These are phyloP conservation scores for Agraylea sexmaculata DNA, from an alignment of 1,140 invertebrate genomes.

Conservation along the genomic window DNA sequence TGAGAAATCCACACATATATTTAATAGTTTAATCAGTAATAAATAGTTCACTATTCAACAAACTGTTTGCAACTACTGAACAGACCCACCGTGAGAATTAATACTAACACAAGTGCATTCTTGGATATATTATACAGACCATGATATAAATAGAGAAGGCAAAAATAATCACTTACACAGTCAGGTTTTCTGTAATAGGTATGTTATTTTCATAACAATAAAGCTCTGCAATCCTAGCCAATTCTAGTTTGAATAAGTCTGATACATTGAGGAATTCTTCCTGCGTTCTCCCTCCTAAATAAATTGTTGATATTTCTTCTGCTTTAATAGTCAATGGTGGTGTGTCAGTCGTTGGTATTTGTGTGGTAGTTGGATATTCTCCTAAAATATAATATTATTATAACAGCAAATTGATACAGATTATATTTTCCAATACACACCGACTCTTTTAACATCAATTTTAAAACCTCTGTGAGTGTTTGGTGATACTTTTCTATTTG, in stretches of 20 bases:
- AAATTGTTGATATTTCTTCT: slow-evolving; percentile 8
- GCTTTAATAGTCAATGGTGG: slow-evolving; percentile 9
- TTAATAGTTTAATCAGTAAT: too few relatives aligned
- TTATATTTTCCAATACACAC: slow-evolving; percentile 9
- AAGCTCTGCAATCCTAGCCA: slow-evolving; percentile 10
- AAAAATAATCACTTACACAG: slow-evolving; percentile 19
- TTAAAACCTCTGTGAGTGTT: slow-evolving; percentile 15
- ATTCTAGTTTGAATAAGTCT: slow-evolving; percentile 6
- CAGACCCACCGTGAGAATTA: too few relatives aligned
- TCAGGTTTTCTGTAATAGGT: slow-evolving; percentile 12
- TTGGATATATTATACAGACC: too few relatives aligned
- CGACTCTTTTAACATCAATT: slow-evolving; percentile 14
- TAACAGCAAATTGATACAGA: not conserved
- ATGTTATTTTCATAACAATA: slow-evolving; percentile 17
- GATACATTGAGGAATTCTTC: slow-evolving; percentile 7
- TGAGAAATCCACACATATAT: too few relatives aligned
- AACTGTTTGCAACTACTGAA: too few relatives aligned
- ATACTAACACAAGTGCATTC: too few relatives aligned
- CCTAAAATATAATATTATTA: slow-evolving; percentile 5
- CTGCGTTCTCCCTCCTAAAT: slow-evolving; percentile 11
- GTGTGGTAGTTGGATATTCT: slow-evolving; percentile 10
- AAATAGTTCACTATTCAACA: too few relatives aligned
- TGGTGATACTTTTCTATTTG: not conserved
- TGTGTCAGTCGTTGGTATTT: slow-evolving; percentile 7
- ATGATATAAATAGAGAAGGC: too few relatives aligned